phyloP scores from a whole-genome alignment of 2,113 vertebrate genomes.

The Sinocyclocheilus maitianheensis region DNA sequence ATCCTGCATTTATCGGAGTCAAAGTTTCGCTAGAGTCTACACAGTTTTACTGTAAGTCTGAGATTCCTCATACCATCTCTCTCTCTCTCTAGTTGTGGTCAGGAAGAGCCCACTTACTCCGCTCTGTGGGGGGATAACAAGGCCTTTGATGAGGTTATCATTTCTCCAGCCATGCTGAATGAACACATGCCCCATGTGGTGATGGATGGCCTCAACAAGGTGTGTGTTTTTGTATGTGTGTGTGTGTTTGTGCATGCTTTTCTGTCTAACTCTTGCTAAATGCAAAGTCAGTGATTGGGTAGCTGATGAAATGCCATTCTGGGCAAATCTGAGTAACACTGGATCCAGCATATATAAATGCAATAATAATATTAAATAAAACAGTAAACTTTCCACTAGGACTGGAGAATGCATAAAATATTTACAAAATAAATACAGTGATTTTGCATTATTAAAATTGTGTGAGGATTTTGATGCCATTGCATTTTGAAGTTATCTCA shows the following conservation, averaged over 20 bases:
- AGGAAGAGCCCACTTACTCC: conserved; percentile 97
- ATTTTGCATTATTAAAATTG: neutral
- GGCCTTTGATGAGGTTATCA: conserved; percentile 97
- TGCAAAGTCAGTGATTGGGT: neutral
- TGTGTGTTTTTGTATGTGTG: conserved; percentile 57
- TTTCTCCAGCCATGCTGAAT: conserved; percentile 96
- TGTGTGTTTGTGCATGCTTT: conserved; percentile 5
- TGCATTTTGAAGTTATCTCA: no score
- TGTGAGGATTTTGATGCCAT: neutral
- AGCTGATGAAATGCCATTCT: neutral
- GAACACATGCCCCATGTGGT: conserved; percentile 97
- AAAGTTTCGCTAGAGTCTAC: neutral
- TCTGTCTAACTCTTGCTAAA: conserved; percentile 9
- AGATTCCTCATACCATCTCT: conserved; percentile 20
- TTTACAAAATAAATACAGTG: neutral
- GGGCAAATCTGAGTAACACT: neutral
- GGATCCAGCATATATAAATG: neutral
- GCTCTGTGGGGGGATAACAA: conserved; percentile 99
- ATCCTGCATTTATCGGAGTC: neutral
- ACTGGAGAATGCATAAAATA: neutral
- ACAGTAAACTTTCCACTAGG: neutral
- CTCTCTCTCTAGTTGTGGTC: conserved; percentile 83
- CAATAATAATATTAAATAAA: neutral
- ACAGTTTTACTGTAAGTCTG: neutral
- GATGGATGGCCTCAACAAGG: conserved; percentile 98